Evolutionary conservation across 2,888 invertebrate genomes (phyloP).

Genomic region (Meteorus colon): DNA sequence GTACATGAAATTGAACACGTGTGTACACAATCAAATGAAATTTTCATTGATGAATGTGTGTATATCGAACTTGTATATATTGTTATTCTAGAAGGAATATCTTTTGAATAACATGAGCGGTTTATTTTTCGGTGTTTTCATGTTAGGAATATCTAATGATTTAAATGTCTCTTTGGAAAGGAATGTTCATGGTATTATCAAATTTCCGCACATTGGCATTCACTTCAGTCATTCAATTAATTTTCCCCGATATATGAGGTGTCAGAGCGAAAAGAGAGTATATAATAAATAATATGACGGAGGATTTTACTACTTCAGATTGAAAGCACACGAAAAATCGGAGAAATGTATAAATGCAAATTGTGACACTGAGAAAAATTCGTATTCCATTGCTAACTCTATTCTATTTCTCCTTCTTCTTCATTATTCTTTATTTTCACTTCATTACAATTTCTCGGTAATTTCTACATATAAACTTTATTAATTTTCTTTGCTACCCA

Average conservation of each 20-base stretch:
- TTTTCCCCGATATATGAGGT: not conserved
- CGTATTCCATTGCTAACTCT: not conserved
- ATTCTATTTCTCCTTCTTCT: not conserved
- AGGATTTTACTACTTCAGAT: not conserved
- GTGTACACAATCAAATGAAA: not conserved
- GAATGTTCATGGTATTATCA: constrained; percentile 11
- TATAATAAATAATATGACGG: not conserved
- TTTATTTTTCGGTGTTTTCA: not conserved
- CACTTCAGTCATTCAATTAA: constrained; percentile 12
- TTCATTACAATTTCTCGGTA: not conserved
- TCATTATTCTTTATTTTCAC: not conserved
- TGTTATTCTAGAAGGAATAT: not conserved
- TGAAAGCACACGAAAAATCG: not conserved
- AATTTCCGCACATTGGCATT: constrained; percentile 6
- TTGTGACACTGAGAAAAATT: not conserved
- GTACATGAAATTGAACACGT: not conserved
- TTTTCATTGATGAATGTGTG: not conserved
- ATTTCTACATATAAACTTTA: not conserved
- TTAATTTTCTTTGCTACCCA: not conserved
- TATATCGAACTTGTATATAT: not conserved
- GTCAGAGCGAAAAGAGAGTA: not conserved
- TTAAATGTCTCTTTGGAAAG: not conserved
- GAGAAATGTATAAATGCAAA: not conserved
- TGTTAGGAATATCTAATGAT: constrained; percentile 8
- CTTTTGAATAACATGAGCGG: not conserved